phyloP scores from a whole-genome alignment of 2,888 invertebrate genomes.

The Cecidostiba fungosa region DNA sequence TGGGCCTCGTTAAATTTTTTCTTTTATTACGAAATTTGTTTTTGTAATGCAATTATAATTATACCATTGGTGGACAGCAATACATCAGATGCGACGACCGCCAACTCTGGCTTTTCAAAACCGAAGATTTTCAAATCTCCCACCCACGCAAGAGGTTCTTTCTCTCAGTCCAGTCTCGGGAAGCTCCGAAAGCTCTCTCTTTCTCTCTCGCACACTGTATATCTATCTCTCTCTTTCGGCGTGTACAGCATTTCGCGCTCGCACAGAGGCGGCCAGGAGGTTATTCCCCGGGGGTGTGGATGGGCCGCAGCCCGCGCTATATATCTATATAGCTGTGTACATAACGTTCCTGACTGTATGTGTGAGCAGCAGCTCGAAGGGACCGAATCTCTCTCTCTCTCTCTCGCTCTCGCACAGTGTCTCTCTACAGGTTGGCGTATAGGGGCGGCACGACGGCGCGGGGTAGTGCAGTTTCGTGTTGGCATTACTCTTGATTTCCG shows the following conservation, averaged over 20 bases:
- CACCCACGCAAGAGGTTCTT: too few species aligned
- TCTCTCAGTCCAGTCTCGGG: background rate
- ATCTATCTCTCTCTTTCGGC: background rate
- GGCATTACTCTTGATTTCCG: slow-evolving; percentile 86
- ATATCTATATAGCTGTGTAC: background rate
- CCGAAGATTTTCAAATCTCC: background rate
- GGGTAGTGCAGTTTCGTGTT: slow-evolving; percentile 85
- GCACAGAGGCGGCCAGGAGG: slow-evolving; percentile 25
- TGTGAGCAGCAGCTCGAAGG: slow-evolving; percentile 60
- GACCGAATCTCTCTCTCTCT: slow-evolving; percentile 49
- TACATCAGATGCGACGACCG: too few species aligned
- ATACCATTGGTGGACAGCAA: too few species aligned
- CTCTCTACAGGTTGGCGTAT: slow-evolving; percentile 40
- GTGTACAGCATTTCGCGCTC: slow-evolving; percentile 3
- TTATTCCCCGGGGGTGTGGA: slow-evolving; percentile 52
- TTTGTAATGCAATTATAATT: too few species aligned
- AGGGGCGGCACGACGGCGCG: slow-evolving; percentile 64
- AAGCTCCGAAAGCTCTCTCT: background rate
- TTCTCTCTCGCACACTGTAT: background rate
- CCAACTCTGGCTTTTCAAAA: too few species aligned
- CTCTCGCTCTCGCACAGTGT: slow-evolving; percentile 37
- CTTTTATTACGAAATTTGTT: background rate
- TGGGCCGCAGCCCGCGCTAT: background rate
- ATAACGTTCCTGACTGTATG: slow-evolving; percentile 25
- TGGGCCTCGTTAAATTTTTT: background rate